Evolutionary conservation across 1,140 invertebrate species (phyloP).

Genomic region (Camponotus floridanus): DNA sequence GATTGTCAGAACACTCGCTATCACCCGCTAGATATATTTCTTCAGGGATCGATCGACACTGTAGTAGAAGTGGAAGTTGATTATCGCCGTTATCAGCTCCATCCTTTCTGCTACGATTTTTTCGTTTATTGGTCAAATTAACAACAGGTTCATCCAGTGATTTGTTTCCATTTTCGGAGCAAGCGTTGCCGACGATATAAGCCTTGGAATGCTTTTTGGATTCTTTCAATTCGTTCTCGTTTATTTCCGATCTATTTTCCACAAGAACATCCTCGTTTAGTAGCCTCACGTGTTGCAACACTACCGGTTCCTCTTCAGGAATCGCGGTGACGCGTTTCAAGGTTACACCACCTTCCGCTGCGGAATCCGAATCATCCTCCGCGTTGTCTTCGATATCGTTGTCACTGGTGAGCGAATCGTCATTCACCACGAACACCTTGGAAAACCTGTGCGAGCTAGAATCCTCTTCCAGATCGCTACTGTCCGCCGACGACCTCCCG

Average conservation of each 20-base stretch:
- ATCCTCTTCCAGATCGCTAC: constrained; percentile 88
- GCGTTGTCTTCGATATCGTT: constrained; percentile 86
- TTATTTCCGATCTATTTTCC: constrained; percentile 23
- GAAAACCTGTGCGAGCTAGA: constrained; percentile 90
- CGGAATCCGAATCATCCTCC: constrained; percentile 81
- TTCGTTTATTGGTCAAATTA: constrained; percentile 53
- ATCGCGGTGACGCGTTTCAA: constrained; percentile 75
- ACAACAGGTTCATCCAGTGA: constrained; percentile 18
- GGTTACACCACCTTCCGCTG: constrained; percentile 73
- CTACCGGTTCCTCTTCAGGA: constrained; percentile 79
- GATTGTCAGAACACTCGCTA: constrained; percentile 77
- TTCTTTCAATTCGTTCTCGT: not conserved
- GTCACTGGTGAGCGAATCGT: constrained; percentile 89
- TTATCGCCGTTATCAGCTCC: constrained; percentile 40
- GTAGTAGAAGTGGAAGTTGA: constrained; percentile 27
- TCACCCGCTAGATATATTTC: constrained; percentile 82
- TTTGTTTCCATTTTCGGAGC: not conserved
- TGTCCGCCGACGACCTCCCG: constrained; percentile 88
- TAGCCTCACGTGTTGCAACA: constrained; percentile 78
- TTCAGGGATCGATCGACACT: constrained; percentile 65
- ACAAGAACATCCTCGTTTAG: constrained; percentile 77
- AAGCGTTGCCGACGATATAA: not conserved
- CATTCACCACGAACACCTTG: constrained; percentile 91
- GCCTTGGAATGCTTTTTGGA: not conserved
- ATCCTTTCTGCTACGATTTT: constrained; percentile 19